Evolutionary conservation across 2,797 vertebrate genomes (phyloP), one percentile per base, ranked within the genome.

Genomic region (Crocodylus rhombifer): DNA sequence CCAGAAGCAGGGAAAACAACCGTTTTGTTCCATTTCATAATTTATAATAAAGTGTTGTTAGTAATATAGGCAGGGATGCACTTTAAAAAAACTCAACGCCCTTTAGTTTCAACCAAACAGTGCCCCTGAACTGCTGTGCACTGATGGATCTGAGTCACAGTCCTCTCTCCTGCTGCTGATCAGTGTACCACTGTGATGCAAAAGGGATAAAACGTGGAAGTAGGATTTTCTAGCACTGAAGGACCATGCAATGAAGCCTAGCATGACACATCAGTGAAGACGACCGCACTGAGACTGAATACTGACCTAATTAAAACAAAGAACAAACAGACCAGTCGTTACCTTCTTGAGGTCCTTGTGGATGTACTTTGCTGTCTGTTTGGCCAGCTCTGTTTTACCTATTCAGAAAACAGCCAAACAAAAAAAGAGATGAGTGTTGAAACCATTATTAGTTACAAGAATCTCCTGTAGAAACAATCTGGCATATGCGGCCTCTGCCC

Each of bases 341-440:
- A 99, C 99, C 99, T 99, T 99, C 95, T 99, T 99, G 92, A 99
- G 86, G 73, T 99, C 99, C 96, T 99, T 99, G 96, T 99, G 99
- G 98, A 99, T 98, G 93, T 99, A 99, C 79, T 99, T 99, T 80
- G 99, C 99, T 11, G 99, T 99, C 96, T 99, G 99, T 96, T 99
- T 99, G 96, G 99, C 99, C 97, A 99, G 96, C 95, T 99, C 99
- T 0, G 99, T 99, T 97, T 99, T 99, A 87, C 99, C 99, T 99
- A 97, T 63, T 42, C 76, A 94, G 1, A 86, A 67, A 26, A 94
- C 0, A 10, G 26, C 21, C 73, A 17, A 13, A 60, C 21, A 58
- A n/a, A 42, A 7, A 21, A 18, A 23, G 60, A 23, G 16, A 61
- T 18, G 23, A 61, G 60, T 11, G 18, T 18, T 18, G 60, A 23